Evolutionary conservation across 1,140 invertebrate species (phyloP).

Genomic region (Ladona fulva): DNA sequence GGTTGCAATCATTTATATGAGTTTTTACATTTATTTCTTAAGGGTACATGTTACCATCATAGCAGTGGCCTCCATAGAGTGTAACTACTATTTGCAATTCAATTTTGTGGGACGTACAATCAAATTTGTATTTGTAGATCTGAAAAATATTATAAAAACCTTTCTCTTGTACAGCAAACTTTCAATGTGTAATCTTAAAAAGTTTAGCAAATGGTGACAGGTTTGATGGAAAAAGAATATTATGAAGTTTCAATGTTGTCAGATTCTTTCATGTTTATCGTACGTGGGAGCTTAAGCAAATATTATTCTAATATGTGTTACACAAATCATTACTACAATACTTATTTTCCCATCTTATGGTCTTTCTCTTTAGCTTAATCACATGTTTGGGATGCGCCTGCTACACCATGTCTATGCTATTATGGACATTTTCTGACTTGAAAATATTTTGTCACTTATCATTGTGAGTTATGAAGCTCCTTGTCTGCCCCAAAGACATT

Average conservation of each 20-base stretch:
- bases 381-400: not conserved
- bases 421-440: not conserved
- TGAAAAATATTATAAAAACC: not conserved
- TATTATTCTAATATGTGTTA: slow-evolving; percentile 8
- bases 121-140: slow-evolving; percentile 10
- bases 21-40: slow-evolving; percentile 1
- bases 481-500: not conserved
- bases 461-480: not conserved
- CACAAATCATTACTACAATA: not conserved
- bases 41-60: not conserved
- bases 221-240: slow-evolving; percentile 3
- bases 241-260: slow-evolving; percentile 6
- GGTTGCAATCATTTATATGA: slow-evolving; percentile 7
- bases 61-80: slow-evolving; percentile 2
- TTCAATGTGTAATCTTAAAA: slow-evolving; percentile 10
- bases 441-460: not conserved
- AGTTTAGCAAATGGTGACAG: not conserved
- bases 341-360: not conserved
- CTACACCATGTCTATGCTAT: not conserved
- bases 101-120: slow-evolving; percentile 3
- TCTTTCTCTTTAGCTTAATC: slow-evolving; percentile 6
- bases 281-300: slow-evolving; percentile 4
- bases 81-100: not conserved
- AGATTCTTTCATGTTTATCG: slow-evolving; percentile 10
- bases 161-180: slow-evolving; percentile 4